Evolutionary conservation across 2,888 invertebrate species (phyloP).

Genomic region (Spilosoma lubricipeda): DNA sequence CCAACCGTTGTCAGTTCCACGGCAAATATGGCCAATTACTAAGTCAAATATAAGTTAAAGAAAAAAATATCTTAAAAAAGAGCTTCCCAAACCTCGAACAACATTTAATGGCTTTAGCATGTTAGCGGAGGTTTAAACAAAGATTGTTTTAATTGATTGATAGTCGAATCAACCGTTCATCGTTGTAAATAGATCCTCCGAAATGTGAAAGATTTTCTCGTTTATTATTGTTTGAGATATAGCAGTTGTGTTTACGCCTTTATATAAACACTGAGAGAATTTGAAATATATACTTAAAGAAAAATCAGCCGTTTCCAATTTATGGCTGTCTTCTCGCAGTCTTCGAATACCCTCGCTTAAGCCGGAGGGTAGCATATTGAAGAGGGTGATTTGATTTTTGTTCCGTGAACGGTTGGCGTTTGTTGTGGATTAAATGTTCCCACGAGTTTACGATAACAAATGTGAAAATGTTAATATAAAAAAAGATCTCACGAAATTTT

Average conservation of each 20-base stretch:
- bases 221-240: constrained; percentile 37
- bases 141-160: constrained; percentile 34
- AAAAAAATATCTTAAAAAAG: constrained; percentile 1
- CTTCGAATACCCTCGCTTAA: constrained; percentile 25
- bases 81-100: background rate
- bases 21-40: too few relatives aligned
- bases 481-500: background rate
- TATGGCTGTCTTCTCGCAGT: constrained; percentile 39
- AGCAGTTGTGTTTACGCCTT: constrained; percentile 25
- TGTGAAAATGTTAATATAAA: background rate
- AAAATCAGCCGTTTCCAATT: constrained; percentile 61
- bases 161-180: constrained; percentile 10
- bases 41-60: constrained; percentile 1
- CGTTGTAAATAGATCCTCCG: constrained; percentile 27
- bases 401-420: constrained; percentile 34
- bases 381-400: constrained; percentile 43
- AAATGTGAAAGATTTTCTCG: constrained; percentile 24
- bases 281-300: constrained; percentile 54
- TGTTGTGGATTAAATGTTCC: constrained; percentile 33
- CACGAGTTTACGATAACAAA: constrained; percentile 23
- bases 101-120: constrained; percentile 2
- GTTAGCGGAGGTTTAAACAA: constrained; percentile 12
- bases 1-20: too few relatives aligned
- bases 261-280: constrained; percentile 43
- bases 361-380: constrained; percentile 31